Conservation (phyloP, 2,797 vertebrate genomes). For the Tokudaia muenninki region DNA sequence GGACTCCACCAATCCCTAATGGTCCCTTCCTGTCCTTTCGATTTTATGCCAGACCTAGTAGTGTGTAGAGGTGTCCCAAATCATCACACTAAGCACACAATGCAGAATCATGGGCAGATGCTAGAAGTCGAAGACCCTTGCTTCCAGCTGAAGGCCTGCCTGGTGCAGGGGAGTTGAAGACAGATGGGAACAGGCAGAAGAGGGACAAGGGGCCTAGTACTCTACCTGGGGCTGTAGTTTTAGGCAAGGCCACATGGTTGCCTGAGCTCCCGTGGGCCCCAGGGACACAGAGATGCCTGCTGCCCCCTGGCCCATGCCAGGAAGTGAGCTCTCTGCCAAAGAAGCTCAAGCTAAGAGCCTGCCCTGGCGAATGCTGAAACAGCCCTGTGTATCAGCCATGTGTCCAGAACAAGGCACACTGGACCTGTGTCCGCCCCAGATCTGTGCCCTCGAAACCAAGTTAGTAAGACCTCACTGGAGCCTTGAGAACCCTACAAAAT, state of each 20-base stretch:
- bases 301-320: neutral
- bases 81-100: neutral
- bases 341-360: neutral
- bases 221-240: neutral
- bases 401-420: fast-evolving
- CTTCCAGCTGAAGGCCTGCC: neutral
- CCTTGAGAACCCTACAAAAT: no score
- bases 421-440: neutral
- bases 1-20: neutral
- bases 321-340: neutral
- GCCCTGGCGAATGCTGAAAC: neutral
- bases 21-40: neutral
- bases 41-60: fast-evolving
- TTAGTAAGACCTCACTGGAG: neutral
- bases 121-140: no score
- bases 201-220: neutral
- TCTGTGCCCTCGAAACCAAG: neutral
- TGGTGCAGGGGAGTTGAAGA: neutral
- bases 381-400: fast-evolving
- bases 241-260: neutral
- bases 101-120: fast-evolving
- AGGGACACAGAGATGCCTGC: neutral
- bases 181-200: neutral
- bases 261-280: neutral
- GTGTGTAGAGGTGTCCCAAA: fast-evolving